Conservation (phyloP, 1,140 invertebrate genomes). For the Magallana gigas region DNA sequence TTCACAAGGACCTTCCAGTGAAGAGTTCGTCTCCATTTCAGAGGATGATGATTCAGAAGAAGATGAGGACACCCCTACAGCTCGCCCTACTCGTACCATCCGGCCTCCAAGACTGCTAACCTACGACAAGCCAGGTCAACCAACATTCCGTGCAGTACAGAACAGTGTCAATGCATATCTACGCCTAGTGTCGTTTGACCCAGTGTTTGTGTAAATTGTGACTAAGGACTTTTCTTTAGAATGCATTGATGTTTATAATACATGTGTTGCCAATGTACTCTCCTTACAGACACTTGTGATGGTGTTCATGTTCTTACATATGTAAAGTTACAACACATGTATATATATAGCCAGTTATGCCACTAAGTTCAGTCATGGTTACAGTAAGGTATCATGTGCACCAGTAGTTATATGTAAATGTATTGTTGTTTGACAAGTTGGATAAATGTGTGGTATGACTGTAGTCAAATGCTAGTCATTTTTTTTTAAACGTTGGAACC, state of each 20-base stretch:
- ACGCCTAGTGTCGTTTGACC: background rate
- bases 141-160: background rate
- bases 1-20: background rate
- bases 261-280: background rate
- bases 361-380: too few relatives aligned
- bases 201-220: background rate
- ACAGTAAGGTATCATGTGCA: too few relatives aligned
- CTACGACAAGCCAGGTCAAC: constrained; percentile 22
- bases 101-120: constrained; percentile 21
- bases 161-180: background rate
- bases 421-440: too few relatives aligned
- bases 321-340: too few relatives aligned
- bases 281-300: too few relatives aligned
- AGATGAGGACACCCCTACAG: background rate
- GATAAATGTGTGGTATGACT: background rate
- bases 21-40: too few relatives aligned
- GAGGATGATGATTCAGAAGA: too few relatives aligned
- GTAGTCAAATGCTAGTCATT: background rate
- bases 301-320: too few relatives aligned
- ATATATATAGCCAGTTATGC: too few relatives aligned
- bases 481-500: background rate
- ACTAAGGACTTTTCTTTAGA: too few relatives aligned
- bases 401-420: too few relatives aligned
- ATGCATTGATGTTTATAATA: background rate
- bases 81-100: background rate